These are phyloP conservation scores for Heteromormyrus szaboi DNA, from an alignment of 2,797 vertebrate genomes.

Conservation along the genomic window DNA sequence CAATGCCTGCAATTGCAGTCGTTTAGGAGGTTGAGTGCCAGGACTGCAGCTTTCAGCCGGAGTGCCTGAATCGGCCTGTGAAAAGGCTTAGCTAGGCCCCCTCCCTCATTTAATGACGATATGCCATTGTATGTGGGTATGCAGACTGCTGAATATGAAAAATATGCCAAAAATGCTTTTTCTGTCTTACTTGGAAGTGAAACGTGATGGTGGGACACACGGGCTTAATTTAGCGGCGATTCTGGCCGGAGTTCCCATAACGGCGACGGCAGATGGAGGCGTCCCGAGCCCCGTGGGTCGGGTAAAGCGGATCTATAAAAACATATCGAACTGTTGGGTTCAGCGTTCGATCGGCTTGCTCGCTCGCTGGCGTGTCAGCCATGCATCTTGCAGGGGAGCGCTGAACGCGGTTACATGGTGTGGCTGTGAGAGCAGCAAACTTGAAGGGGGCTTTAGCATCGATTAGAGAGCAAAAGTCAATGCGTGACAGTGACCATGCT, in stretches of 20 bases:
- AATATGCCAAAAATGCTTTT: background rate
- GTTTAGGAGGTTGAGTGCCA: background rate
- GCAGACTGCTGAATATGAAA: background rate
- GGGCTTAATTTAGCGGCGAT: constrained; percentile 17
- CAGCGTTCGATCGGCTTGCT: background rate
- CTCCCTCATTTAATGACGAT: constrained; percentile 10
- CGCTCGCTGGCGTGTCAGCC: background rate
- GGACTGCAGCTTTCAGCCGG: background rate
- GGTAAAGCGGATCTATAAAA: constrained; percentile 24
- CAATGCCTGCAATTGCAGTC: constrained; percentile 13
- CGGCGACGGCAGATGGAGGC: background rate
- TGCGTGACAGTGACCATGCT: background rate
- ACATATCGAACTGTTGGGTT: constrained; percentile 17
- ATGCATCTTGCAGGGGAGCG: background rate
- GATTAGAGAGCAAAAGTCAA: background rate
- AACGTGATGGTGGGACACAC: background rate
- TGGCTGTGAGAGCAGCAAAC: background rate
- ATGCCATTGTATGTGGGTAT: background rate
- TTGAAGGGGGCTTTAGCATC: background rate
- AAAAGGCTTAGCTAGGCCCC: background rate
- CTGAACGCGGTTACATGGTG: background rate
- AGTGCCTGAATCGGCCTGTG: background rate
- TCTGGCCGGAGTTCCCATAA: background rate
- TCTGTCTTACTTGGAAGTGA: constrained; percentile 9
- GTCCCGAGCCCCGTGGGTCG: constrained; percentile 8